Evolutionary conservation across 53 echinoderm and acorn worm genomes (phyloP), one percentile per base, ranked within the genome.

Genomic region (Mesocentrotus franciscanus): DNA sequence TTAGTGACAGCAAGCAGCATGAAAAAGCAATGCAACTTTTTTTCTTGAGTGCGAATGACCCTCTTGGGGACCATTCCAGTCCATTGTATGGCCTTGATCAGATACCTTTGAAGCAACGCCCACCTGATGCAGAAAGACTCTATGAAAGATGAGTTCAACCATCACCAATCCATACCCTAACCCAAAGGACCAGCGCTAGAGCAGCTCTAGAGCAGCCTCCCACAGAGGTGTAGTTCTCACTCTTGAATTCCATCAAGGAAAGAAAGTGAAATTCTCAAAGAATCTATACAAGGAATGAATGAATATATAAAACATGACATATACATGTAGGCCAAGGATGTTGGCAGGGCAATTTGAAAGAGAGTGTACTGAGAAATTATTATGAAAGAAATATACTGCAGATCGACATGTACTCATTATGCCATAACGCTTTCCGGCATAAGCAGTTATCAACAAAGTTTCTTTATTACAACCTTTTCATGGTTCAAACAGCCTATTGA

Each of bases 81-180:
- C 33, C 76, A 76, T 76, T 32, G 30, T 5, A 49, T 84, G 84
- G 84, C 84, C 84, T 84, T 84, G 84, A 84, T 76, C 76, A 76
- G 76, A 76, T 76, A 76, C 76, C 30, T 76, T 76, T 32, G 76
- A 49, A 84, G 20, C 22, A 8, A 84, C 84, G 55, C 84, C 84
- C 84, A 84, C 84, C 84, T 22, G 55, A 84, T 49, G 16, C 16
- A 84, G 39, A 84, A 49, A 39, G 24, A n/a, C 87, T 27, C 58
- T 27, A 57, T 87, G 87, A 87, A 57, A 87, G 57, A 87, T 27
- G 27, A 58, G 87, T 87, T 87, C 87, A 87, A 87, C 87, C 58
- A 87, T 58, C 87, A 29, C 4, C 58, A 87, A 87, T 87, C 87
- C 58, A 29, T 87, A 87, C 58, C 17, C 56, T 87, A 14, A 87